Evolutionary conservation across 2,113 vertebrate genomes (phyloP).

Genomic region (Muntiacus muntjak): DNA sequence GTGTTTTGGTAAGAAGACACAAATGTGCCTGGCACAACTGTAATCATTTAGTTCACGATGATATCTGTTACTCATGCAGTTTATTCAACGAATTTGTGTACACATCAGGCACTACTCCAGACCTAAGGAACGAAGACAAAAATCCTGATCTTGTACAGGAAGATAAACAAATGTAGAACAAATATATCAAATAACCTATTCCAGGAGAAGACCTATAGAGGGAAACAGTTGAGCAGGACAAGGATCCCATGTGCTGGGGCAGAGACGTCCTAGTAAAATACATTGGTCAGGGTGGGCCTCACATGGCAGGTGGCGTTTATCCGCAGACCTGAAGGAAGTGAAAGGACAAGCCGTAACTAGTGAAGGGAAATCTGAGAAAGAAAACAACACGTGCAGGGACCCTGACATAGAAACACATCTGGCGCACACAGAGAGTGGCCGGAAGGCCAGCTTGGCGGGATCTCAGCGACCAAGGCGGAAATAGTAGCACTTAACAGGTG

Average conservation of each 20-base stretch:
- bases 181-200: accelerated
- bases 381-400: not conserved
- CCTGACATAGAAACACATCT: not conserved
- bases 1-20: not conserved
- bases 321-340: not conserved
- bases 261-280: not conserved
- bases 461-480: not conserved
- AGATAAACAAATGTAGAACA: not conserved
- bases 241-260: not conserved
- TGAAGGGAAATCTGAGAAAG: not conserved
- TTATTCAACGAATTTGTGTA: not conserved
- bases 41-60: not conserved
- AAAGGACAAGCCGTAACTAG: not conserved
- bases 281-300: not conserved
- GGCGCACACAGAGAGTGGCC: accelerated
- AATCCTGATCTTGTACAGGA: not conserved
- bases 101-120: not conserved
- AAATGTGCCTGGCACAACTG: not conserved
- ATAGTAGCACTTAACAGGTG: not conserved
- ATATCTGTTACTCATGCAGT: not conserved
- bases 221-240: not conserved
- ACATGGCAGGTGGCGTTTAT: not conserved
- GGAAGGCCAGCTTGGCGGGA: not conserved
- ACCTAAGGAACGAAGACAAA: not conserved
- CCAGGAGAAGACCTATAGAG: not conserved